These are phyloP conservation scores for Lycaon pictus DNA, from an alignment of 2,113 vertebrate genomes.

Conservation along the genomic window DNA sequence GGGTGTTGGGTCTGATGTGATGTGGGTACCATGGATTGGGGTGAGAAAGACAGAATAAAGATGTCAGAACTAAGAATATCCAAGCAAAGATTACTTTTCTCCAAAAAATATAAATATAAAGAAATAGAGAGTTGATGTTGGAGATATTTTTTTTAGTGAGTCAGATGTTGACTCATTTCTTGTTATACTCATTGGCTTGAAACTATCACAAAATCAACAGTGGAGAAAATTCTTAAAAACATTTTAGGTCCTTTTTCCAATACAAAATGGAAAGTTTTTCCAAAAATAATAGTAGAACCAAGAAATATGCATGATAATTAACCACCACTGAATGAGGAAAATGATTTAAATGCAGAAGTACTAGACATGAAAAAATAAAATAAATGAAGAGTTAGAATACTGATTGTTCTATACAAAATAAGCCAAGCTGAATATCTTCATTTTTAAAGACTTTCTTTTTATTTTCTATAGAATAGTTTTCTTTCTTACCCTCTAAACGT, in stretches of 20 bases:
- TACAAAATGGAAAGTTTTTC: not conserved
- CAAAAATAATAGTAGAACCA: slow-evolving; percentile 7
- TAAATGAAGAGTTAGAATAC: not conserved
- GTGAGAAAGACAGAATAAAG: not conserved
- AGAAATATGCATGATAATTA: not conserved
- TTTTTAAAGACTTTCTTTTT: not conserved
- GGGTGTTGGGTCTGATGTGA: not conserved
- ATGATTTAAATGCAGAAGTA: not conserved
- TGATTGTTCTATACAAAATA: not conserved
- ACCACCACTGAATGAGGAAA: not conserved
- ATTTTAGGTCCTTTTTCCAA: not conserved
- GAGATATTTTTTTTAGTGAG: not conserved
- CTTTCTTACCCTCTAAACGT: not conserved
- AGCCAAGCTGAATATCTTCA: not conserved
- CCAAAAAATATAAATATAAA: not conserved
- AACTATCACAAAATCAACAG: not conserved
- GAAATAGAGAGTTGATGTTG: not conserved
- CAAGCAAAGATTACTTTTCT: not conserved
- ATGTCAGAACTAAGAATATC: not conserved
- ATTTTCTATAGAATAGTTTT: not conserved
- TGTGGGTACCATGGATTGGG: not conserved
- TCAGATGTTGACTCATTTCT: slow-evolving; percentile 21
- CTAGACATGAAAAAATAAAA: not conserved
- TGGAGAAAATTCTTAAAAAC: not conserved
- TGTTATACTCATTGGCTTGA: not conserved